Evolutionary conservation across 2,888 invertebrate genomes (phyloP).

Genomic region (Desoria tigrina): DNA sequence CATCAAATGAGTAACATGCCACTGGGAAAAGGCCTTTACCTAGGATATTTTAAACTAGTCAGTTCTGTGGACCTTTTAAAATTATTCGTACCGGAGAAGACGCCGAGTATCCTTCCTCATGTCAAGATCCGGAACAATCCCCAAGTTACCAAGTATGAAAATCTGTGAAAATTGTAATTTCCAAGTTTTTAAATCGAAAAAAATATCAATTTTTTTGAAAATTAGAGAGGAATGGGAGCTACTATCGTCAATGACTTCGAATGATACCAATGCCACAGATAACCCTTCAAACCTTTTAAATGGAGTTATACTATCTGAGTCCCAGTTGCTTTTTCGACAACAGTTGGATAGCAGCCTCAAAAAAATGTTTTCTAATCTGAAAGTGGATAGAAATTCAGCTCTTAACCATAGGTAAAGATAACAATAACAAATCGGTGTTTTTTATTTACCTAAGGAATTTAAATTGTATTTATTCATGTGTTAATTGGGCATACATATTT

Average conservation of each 20-base stretch:
- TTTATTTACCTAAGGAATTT: too few species aligned
- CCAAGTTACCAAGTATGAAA: conserved; percentile 81
- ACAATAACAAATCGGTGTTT: background rate
- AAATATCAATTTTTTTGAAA: too few species aligned
- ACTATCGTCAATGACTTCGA: conserved; percentile 21
- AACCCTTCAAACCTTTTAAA: background rate
- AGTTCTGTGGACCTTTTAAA: conserved; percentile 93
- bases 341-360: conserved; percentile 47
- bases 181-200: too few species aligned
- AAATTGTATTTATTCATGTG: background rate
- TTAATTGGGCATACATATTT: conserved; percentile 4
- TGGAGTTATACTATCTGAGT: conserved; percentile 31
- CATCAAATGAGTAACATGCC: conserved; percentile 80
- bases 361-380: conserved; percentile 48
- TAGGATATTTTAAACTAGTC: conserved; percentile 94
- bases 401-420: conserved; percentile 49
- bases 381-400: conserved; percentile 47
- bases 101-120: conserved; percentile 93
- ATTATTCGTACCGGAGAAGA: conserved; percentile 86
- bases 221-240: conserved; percentile 84
- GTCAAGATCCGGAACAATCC: conserved; percentile 91
- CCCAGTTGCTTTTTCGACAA: conserved; percentile 49
- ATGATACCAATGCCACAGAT: conserved; percentile 20
- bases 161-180: conserved; percentile 12
- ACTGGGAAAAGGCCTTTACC: conserved; percentile 82